phyloP scores from a whole-genome alignment of 2,113 vertebrate species.

The Balaeniceps rex region DNA sequence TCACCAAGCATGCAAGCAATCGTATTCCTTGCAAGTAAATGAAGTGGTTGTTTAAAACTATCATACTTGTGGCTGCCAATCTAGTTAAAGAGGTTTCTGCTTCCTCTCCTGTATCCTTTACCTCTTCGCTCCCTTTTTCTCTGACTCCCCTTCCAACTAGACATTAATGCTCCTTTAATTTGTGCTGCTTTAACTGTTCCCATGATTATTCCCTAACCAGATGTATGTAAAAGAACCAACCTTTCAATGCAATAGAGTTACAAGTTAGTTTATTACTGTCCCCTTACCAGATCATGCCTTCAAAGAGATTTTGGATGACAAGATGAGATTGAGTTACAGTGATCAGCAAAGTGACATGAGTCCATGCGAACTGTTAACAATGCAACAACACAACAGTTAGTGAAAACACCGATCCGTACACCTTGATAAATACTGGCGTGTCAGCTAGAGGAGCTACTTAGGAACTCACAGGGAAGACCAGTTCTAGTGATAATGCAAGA shows the following conservation, averaged over 20 bases:
- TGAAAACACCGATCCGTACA: constrained; percentile 2
- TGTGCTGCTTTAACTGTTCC: background rate
- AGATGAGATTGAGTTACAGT: constrained; percentile 99
- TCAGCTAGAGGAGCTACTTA: background rate
- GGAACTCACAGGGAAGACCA: background rate
- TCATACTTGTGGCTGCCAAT: background rate
- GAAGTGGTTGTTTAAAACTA: background rate
- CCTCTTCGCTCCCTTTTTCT: background rate
- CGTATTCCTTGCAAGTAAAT: background rate
- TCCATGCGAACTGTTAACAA: constrained; percentile 99
- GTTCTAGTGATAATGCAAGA: background rate
- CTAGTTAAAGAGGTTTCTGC: background rate
- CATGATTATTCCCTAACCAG: background rate
- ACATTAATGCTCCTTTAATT: background rate
- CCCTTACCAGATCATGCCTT: constrained; percentile 99
- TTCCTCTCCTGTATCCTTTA: background rate
- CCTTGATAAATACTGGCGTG: background rate
- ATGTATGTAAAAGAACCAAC: background rate
- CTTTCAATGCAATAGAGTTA: background rate
- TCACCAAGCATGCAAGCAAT: background rate
- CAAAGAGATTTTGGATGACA: constrained; percentile 99
- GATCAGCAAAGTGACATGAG: constrained; percentile 99
- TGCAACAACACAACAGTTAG: constrained; percentile 83
- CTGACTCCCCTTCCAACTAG: rapidly evolving
- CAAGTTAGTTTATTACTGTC: constrained; percentile 6